These are phyloP conservation scores for Tiliqua scincoides DNA, from an alignment of 2,113 vertebrate genomes.

Conservation along the genomic window DNA sequence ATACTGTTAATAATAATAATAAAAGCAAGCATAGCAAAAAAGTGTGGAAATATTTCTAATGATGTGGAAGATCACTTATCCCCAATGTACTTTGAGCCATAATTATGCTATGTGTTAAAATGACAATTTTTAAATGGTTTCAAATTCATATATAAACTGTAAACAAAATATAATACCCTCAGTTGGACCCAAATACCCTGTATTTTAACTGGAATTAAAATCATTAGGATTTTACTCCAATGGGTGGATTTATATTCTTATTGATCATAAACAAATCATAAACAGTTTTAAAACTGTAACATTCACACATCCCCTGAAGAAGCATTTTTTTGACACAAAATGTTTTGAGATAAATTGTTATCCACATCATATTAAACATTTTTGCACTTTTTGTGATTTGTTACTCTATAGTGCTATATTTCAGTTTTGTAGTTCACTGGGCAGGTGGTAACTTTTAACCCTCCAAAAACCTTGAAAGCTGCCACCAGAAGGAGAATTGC, in stretches of 20 bases:
- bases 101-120: background rate
- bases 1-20: too few relatives aligned
- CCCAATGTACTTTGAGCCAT: background rate
- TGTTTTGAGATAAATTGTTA: too few relatives aligned
- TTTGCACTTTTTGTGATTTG: too few relatives aligned
- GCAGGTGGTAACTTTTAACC: too few relatives aligned
- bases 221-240: background rate
- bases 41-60: background rate
- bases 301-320: background rate
- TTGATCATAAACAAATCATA: background rate
- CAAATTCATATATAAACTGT: background rate
- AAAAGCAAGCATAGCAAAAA: too few relatives aligned
- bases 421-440: too few relatives aligned
- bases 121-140: background rate
- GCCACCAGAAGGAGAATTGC: too few relatives aligned
- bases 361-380: too few relatives aligned
- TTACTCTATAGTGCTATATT: too few relatives aligned
- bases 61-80: background rate
- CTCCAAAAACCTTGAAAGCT: too few relatives aligned
- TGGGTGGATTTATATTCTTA: background rate
- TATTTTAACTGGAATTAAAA: background rate
- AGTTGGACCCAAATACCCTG: background rate
- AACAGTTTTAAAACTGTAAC: background rate
- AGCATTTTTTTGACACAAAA: too few relatives aligned
- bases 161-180: background rate